These are phyloP conservation scores for Andrena bucephala DNA, from an alignment of 2,888 invertebrate species.

Conservation along the genomic window DNA sequence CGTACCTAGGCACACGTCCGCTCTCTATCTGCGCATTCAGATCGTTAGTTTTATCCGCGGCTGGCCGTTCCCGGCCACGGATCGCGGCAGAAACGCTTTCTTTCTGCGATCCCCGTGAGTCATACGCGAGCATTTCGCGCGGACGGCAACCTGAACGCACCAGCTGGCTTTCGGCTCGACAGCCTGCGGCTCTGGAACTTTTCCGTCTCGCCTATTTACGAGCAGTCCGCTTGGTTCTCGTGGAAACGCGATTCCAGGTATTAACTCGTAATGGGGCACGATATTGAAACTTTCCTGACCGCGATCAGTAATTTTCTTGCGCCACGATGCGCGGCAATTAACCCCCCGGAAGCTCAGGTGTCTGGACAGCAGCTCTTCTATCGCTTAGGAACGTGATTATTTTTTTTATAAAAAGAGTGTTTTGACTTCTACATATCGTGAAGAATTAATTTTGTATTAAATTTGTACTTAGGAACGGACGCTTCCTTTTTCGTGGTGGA, in stretches of 20 bases:
- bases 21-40: constrained; percentile 46
- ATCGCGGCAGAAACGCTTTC: constrained; percentile 39
- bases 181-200: neutral
- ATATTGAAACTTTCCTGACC: neutral
- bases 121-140: constrained; percentile 47
- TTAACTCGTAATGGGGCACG: constrained; percentile 23
- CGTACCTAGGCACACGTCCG: constrained; percentile 16
- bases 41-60: constrained; percentile 36
- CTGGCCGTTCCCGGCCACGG: neutral
- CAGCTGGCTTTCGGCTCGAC: constrained; percentile 52
- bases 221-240: neutral
- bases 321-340: constrained; percentile 29
- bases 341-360: neutral
- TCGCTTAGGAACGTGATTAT: no score
- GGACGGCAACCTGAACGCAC: constrained; percentile 41
- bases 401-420: no score
- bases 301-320: constrained; percentile 45
- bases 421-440: no score
- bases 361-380: no score
- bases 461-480: no score
- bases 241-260: constrained; percentile 30
- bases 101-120: constrained; percentile 53
- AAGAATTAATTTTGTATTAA: no score
- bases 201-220: constrained; percentile 41
- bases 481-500: no score